Conservation (phyloP, 2,113 vertebrate genomes). For the Dermatemys mawii region DNA sequence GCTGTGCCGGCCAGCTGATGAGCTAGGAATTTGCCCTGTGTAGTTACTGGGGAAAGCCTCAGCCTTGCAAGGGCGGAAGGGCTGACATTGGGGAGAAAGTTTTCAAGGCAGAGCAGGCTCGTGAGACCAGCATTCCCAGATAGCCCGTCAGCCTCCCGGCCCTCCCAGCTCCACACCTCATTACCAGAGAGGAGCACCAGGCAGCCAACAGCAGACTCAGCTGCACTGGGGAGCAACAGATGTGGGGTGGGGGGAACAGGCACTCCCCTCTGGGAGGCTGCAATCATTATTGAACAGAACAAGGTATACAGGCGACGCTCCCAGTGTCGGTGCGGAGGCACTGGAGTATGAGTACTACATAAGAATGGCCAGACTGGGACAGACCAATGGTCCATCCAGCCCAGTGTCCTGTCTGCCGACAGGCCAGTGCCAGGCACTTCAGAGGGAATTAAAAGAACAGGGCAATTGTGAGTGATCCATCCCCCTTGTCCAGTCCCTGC, state of each 20-base stretch:
- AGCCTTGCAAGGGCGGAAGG: background rate
- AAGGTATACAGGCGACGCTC: too few relatives aligned
- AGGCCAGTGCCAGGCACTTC: background rate
- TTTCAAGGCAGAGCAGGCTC: background rate
- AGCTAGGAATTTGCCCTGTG: background rate
- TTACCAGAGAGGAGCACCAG: background rate
- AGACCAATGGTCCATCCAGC: background rate
- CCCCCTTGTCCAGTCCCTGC: too few relatives aligned
- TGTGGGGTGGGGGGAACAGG: background rate
- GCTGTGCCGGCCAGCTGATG: fast-evolving
- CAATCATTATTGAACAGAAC: background rate
- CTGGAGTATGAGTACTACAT: too few relatives aligned
- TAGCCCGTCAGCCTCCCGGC: background rate
- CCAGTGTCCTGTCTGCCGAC: too few relatives aligned
- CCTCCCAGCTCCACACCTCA: background rate
- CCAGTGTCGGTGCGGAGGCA: too few relatives aligned
- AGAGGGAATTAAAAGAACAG: background rate
- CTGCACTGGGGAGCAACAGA: background rate
- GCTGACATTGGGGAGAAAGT: background rate
- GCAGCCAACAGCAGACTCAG: background rate
- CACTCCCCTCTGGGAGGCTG: background rate
- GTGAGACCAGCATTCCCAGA: background rate
- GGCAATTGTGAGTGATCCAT: too few relatives aligned
- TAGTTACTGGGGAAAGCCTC: background rate
- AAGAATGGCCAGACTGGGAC: background rate